Conservation (phyloP, 35 echinoderm and acorn worm species). For the Strongylocentrotus purpuratus region DNA sequence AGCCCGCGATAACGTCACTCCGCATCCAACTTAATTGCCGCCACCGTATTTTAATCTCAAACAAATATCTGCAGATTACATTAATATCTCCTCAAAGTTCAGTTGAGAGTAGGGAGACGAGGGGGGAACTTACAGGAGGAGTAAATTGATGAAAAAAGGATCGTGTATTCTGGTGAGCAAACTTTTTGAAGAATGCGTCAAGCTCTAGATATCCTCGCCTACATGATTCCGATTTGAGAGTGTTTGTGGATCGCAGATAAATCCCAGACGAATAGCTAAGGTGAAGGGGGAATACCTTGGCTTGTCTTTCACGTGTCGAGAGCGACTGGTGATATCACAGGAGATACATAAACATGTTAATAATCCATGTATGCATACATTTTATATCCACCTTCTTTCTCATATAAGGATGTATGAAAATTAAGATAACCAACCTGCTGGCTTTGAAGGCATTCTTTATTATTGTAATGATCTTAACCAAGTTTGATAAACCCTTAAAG, state of each 20-base stretch:
- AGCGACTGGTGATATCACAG: not conserved
- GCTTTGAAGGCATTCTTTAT: not conserved
- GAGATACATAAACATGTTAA: not conserved
- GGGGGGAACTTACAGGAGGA: not conserved
- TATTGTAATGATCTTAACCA: no score
- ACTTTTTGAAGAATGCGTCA: not conserved
- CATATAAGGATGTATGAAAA: not conserved
- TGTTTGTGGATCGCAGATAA: not conserved
- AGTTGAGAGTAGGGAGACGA: not conserved
- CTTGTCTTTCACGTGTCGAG: not conserved
- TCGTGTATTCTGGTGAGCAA: not conserved
- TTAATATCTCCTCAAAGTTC: not conserved
- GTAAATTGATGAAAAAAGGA: not conserved
- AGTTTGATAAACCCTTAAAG: no score
- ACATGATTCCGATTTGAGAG: not conserved
- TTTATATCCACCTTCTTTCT: not conserved
- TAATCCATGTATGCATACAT: not conserved
- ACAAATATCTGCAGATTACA: slow-evolving; percentile 25
- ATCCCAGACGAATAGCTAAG: not conserved
- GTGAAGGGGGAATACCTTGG: not conserved
- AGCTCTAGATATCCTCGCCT: slow-evolving; percentile 11
- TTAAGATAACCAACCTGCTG: not conserved
- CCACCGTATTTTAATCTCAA: slow-evolving; percentile 24
- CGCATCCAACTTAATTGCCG: slow-evolving; percentile 22
- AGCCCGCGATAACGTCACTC: slow-evolving; percentile 32